Percentiles rank a stretch among this genome's conserved stretches.
Evolutionary conservation across 2,888 invertebrate genomes (phyloP).

Genomic region (Pardosa pseudoannulata): DNA sequence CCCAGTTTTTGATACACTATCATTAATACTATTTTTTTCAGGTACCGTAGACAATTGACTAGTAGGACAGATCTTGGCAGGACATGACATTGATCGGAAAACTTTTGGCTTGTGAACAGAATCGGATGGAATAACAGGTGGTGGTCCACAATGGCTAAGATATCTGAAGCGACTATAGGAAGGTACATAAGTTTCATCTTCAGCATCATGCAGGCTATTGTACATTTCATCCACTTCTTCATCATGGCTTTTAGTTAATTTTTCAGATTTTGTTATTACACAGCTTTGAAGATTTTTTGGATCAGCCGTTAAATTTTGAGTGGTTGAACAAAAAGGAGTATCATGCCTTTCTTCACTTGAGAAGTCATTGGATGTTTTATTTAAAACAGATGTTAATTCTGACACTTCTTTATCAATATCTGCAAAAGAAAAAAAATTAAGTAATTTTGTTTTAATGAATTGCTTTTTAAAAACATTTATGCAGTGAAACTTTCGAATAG

Average conservation of each 20-base stretch:
- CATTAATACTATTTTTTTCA: not conserved
- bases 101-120: conserved; percentile 11
- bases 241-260: conserved; percentile 26
- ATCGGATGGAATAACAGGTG: conserved; percentile 27
- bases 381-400: conserved; percentile 48
- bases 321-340: conserved; percentile 61
- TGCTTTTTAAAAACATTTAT: too few relatives aligned
- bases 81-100: conserved; percentile 42
- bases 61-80: not conserved
- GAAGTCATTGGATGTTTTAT: not conserved
- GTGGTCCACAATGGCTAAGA: conserved; percentile 75
- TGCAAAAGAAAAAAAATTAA: conserved; percentile 25
- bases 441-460: too few relatives aligned
- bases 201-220: conserved; percentile 46
- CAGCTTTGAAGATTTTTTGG: conserved; percentile 1
- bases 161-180: conserved; percentile 81
- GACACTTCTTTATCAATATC: conserved; percentile 72
- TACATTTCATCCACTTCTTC: conserved; percentile 52
- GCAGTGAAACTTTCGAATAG: too few relatives aligned
- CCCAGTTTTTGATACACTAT: not conserved
- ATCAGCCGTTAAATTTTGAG: conserved; percentile 67
- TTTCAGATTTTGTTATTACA: not conserved
- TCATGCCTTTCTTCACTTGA: conserved; percentile 29
- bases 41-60: not conserved
- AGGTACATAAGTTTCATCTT: conserved; percentile 37